Evolutionary conservation across 1,140 invertebrate genomes (phyloP), one percentile per base, ranked within the genome.

Genomic region (Neodiprion pinetum): DNA sequence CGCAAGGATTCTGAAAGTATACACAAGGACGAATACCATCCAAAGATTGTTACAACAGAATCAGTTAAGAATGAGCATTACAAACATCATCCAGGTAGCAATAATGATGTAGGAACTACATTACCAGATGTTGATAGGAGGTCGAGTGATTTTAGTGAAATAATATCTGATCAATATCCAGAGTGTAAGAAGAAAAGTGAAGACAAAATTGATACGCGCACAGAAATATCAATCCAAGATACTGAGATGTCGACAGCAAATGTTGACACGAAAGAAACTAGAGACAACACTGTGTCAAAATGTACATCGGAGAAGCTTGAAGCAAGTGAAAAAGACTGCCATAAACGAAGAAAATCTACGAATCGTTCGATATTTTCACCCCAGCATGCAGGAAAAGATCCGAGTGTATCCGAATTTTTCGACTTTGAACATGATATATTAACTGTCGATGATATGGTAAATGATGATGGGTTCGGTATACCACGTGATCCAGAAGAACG

Each of bases 311-410:
- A 85, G 1, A 85, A 84, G 70, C 8, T 80, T n/a, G 67, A 76
- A 12, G 70, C 73, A 21, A 75, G 76, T 17, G 79, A 81, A 2
- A 81, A 76, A 72, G 67, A 72, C 9, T 65, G 76, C 67, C 80
- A 82, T 23, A 88, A 84, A 70, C 78, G 86, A n/a, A 80, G 85
- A 14, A 84, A 82, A 17, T 87, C 85, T 0, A 78, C 80, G 21
- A 92, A 91, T 77, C 89, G 92, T 65, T 92, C 93, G 5, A 93
- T 94, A 84, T 94, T 94, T 84, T 94, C 93, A 1, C 93, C 93
- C 7, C 92, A 93, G 74, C 90, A 92, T 17, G 87, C 88, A 14
- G 81, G 85, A 7, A 94, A 94, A 86, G 92, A 94, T 76, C 88
- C 89, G 68, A 87, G 87, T 78, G 86, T 90, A 75, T 84, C 88